Conservation (phyloP, 2,888 invertebrate genomes). For the Orchesella flavescens region DNA sequence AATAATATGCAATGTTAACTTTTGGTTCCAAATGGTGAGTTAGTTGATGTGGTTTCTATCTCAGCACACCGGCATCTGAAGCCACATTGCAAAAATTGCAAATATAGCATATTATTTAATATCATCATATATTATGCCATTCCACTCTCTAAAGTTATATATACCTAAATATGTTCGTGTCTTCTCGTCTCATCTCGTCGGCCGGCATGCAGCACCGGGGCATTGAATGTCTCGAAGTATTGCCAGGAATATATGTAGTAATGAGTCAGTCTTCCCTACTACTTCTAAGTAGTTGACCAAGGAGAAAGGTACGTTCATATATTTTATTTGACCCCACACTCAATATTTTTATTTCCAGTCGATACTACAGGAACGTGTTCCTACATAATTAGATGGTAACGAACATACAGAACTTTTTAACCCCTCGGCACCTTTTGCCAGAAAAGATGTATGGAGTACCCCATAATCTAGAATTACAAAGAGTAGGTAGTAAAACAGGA, state of each 20-base stretch:
- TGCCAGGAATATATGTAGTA: no score
- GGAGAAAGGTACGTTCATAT: not conserved
- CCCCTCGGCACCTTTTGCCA: not conserved
- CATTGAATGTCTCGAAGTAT: no score
- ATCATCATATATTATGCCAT: not conserved
- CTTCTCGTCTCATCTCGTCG: not conserved
- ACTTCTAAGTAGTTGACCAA: not conserved
- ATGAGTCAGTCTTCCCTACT: no score
- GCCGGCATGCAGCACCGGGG: no score
- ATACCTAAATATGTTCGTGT: not conserved
- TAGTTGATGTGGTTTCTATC: not conserved
- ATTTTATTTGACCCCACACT: not conserved
- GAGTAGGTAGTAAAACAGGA: not conserved
- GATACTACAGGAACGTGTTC: no score
- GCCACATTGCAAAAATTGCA: not conserved
- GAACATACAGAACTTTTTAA: not conserved
- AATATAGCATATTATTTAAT: not conserved
- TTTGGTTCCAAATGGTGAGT: not conserved
- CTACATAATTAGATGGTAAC: no score
- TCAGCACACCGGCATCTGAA: not conserved
- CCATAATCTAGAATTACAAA: not conserved
- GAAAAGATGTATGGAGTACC: not conserved
- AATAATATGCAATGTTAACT: not conserved
- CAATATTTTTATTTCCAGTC: not conserved
- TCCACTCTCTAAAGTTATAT: not conserved